Percentiles rank a stretch among this genome's conserved stretches.
phyloP scores from a whole-genome alignment of 2,797 vertebrate species.

The Darevskia nairensis region DNA sequence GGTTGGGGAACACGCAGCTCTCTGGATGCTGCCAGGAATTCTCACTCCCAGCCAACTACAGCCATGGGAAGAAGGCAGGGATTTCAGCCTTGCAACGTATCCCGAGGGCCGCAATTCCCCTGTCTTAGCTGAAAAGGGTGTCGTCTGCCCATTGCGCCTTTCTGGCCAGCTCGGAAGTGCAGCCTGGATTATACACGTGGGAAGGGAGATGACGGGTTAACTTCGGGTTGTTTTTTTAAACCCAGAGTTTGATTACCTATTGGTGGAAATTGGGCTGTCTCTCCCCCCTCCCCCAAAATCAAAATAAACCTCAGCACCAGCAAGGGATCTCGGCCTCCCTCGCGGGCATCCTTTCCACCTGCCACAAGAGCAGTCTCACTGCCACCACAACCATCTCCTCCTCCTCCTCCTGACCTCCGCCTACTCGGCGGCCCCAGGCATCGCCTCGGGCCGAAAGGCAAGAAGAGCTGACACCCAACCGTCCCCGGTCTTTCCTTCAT shows the following conservation, averaged over 20 bases:
- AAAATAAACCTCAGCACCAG: too few relatives aligned
- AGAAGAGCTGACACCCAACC: neutral
- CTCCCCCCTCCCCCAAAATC: too few relatives aligned
- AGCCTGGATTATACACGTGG: neutral
- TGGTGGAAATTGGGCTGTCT: too few relatives aligned
- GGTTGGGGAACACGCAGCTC: too few relatives aligned
- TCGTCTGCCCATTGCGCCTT: too few relatives aligned
- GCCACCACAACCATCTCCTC: neutral
- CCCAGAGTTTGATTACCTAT: too few relatives aligned
- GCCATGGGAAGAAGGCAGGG: too few relatives aligned
- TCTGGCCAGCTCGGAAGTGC: neutral
- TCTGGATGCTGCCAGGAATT: too few relatives aligned
- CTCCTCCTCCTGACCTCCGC: neutral
- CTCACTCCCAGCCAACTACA: too few relatives aligned
- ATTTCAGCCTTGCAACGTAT: neutral
- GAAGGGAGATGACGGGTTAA: neutral
- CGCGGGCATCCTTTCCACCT: neutral
- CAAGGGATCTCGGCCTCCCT: neutral
- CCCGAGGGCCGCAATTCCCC: too few relatives aligned
- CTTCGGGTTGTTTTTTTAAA: neutral
- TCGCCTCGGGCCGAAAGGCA: neutral
- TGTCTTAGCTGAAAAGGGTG: too few relatives aligned
- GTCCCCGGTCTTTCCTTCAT: neutral
- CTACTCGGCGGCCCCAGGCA: neutral
- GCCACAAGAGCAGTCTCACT: neutral